A percentile compares a stretch with the other conserved stretches of the same genome.
These are phyloP conservation scores for Desmophyllum pertusum DNA, from an alignment of 92 coral and sea anemone genomes.

Conservation along the genomic window DNA sequence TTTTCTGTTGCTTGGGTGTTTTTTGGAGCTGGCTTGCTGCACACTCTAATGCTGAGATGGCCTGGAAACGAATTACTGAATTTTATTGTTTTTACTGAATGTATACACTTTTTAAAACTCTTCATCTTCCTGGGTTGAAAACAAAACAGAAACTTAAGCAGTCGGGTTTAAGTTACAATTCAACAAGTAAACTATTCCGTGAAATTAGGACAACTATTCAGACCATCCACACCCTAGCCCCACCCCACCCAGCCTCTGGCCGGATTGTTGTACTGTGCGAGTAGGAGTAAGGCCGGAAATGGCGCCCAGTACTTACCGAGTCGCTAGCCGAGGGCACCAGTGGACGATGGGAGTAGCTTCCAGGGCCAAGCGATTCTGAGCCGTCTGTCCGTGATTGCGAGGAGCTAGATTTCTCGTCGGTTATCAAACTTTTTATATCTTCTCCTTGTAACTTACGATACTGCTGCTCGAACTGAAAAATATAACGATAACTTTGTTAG, in stretches of 20 bases:
- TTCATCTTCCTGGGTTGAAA: not conserved
- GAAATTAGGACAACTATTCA: not conserved
- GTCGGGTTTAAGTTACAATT: not conserved
- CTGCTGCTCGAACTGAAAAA: conserved; percentile 42
- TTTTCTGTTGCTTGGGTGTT: not conserved
- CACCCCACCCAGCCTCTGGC: not conserved
- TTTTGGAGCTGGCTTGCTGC: conserved; percentile 12
- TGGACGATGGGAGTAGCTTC: conserved; percentile 38
- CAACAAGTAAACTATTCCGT: not conserved
- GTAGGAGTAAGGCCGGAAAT: not conserved
- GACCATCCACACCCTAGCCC: too few relatives aligned
- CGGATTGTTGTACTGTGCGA: too few relatives aligned
- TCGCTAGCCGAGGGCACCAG: conserved; percentile 53
- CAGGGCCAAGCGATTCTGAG: not conserved
- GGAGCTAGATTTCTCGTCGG: not conserved
- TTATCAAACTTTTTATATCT: conserved; percentile 3
- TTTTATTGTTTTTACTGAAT: not conserved
- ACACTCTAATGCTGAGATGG: not conserved
- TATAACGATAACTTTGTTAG: not conserved
- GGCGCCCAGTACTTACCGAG: conserved; percentile 47
- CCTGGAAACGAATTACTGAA: conserved; percentile 31
- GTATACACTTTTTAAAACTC: not conserved
- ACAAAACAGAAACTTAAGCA: too few relatives aligned
- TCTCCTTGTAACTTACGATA: conserved; percentile 40
- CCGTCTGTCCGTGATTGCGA: not conserved